A percentile compares a stretch with the other conserved stretches of the same genome.
phyloP scores from a whole-genome alignment of 2,888 invertebrate genomes.

The Cephus sareptanus region DNA sequence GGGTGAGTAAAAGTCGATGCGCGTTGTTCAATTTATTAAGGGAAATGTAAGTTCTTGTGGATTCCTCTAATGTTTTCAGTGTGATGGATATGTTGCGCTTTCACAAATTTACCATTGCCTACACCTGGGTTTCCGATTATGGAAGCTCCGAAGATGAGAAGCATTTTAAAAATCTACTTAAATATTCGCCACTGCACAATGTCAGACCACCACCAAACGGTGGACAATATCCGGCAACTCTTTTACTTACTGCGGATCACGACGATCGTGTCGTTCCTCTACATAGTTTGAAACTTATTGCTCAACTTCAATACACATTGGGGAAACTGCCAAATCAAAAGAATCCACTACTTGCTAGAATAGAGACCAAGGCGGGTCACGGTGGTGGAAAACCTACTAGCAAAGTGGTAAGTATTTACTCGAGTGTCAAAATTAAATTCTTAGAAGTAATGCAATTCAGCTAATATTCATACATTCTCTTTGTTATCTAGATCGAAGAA shows the following conservation, averaged over 20 bases:
- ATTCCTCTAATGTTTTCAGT: slow-evolving; percentile 67
- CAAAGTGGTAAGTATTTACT: slow-evolving; percentile 78
- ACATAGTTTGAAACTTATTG: slow-evolving; percentile 95
- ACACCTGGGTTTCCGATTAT: slow-evolving; percentile 96
- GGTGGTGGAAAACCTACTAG: slow-evolving; percentile 96
- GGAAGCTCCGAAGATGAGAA: slow-evolving; percentile 89
- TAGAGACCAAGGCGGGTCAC: slow-evolving; percentile 97
- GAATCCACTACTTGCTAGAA: slow-evolving; percentile 87
- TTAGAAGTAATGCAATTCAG: background rate
- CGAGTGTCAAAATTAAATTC: background rate
- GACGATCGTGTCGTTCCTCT: slow-evolving; percentile 98
- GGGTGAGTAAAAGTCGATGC: slow-evolving; percentile 73
- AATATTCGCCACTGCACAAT: slow-evolving; percentile 96
- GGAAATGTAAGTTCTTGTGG: background rate
- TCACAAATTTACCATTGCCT: slow-evolving; percentile 98
- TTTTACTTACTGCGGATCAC: slow-evolving; percentile 96
- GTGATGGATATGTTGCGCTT: slow-evolving; percentile 98
- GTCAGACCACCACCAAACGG: slow-evolving; percentile 74
- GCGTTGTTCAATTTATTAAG: background rate
- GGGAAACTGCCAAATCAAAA: slow-evolving; percentile 74
- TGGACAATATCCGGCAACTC: slow-evolving; percentile 88
- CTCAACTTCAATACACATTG: slow-evolving; percentile 85
- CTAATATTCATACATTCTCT: background rate
- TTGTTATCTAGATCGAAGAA: slow-evolving; percentile 85
- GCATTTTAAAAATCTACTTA: slow-evolving; percentile 86